Base-by-base conservation (phyloP, 2,797 vertebrate genomes). In the Acropternis orthonyx region DNA sequence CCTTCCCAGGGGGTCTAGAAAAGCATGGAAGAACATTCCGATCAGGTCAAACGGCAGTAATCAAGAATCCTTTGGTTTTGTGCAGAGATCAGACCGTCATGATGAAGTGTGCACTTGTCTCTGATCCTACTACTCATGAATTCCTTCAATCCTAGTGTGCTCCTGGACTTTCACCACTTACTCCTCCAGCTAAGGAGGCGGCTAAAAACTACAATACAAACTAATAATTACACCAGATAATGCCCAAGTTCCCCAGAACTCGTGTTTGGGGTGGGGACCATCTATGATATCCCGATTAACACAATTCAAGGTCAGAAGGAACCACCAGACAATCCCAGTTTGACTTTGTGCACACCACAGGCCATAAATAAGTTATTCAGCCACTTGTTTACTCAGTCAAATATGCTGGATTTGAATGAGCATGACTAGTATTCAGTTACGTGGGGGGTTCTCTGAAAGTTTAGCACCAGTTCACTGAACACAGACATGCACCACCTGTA, bases 51-150 rank as follows among this genome's bases (percentile, higher is more conserved):
- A 23, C 2, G 15, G 41, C 27, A 67, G 55, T 61, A 59, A 80
- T 41, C 18, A 37, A 41, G 63, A 85, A 80, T 72, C 77, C 84
- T 95, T 88, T 92, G 94, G 88, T 80, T 94, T 52, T 82, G 74
- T 77, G 83, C 83, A 88, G 67, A 73, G 72, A 82, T 85, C 37
- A 86, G 58, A 59, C 55, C 55, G 32, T 7, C 65, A 39, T 20
- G 59, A 51, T 43, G 51, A 90, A 69, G 48, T 10, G 54, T 14
- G 20, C 8, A 7, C 58, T 54, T 41, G 24, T 26, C 32, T 76
- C 19, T 72, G 46, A 69, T 44, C 37, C 30, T 19, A 9, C 24
- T 20, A 13, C n/a, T 84, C 23, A n/a, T 22, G 9, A 56, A 78
- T 54, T 65, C 49, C 23, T 86, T 79, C 56, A 54, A 4, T 27